Percentiles rank a stretch among this genome's conserved stretches.
Evolutionary conservation across 2,888 invertebrate species (phyloP).

Genomic region (Pegoplata infirma): DNA sequence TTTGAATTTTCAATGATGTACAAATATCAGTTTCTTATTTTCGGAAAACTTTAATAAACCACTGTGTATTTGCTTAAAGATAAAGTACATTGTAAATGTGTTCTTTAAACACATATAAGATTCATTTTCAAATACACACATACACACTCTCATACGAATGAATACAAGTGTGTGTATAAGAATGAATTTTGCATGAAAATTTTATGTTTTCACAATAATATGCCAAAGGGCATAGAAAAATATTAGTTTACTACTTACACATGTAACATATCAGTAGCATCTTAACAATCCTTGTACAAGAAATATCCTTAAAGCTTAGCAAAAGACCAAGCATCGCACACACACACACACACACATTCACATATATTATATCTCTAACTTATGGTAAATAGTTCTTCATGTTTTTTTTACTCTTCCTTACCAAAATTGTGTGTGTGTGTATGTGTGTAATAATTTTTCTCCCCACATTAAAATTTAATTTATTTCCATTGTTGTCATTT

Average conservation of each 20-base stretch:
- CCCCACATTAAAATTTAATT: slow-evolving; percentile 36
- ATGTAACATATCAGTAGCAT: slow-evolving; percentile 1
- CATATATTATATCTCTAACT: neutral
- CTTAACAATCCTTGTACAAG: neutral
- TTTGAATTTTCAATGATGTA: no score
- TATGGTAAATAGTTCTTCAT: slow-evolving; percentile 1
- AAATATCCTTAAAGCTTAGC: slow-evolving; percentile 17
- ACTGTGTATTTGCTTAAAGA: neutral
- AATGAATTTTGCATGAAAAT: slow-evolving; percentile 2
- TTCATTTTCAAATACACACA: neutral
- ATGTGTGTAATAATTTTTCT: neutral
- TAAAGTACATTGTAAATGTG: neutral
- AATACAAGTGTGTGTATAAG: neutral
- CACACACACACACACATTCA: neutral
- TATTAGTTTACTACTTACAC: slow-evolving; percentile 34
- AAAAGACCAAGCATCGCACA: neutral
- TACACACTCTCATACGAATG: neutral
- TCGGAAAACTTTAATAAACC: no score
- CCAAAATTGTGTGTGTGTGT: neutral
- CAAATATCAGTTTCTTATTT: no score
- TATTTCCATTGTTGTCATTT: slow-evolving; percentile 37
- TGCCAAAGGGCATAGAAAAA: slow-evolving; percentile 25
- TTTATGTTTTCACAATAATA: slow-evolving; percentile 24
- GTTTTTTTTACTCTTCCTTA: neutral
- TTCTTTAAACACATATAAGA: neutral